Conservation (phyloP, 2,113 vertebrate species). For the Salvelinus sp. region DNA sequence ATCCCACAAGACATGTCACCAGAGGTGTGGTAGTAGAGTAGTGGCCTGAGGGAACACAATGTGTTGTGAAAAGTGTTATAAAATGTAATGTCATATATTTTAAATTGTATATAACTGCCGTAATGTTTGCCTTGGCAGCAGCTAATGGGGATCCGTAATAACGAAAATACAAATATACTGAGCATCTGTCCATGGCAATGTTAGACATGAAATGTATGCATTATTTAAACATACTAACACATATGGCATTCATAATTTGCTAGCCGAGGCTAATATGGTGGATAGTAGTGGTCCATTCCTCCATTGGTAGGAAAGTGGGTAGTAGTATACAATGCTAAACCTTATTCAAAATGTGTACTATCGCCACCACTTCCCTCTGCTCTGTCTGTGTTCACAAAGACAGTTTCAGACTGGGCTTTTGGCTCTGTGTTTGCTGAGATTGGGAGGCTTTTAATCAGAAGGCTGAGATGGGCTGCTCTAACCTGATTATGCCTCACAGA, state of each 20-base stretch:
- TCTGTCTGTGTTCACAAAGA: neutral
- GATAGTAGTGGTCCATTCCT: too few species aligned
- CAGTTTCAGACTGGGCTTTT: neutral
- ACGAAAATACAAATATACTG: too few species aligned
- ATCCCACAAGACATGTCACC: too few species aligned
- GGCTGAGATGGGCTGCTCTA: conserved; percentile 58
- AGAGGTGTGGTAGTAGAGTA: too few species aligned
- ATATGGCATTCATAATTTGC: too few species aligned
- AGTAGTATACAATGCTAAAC: conserved; percentile 45
- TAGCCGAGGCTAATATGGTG: too few species aligned
- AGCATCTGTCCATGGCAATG: neutral
- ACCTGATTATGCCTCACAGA: conserved; percentile 65
- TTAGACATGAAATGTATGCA: neutral
- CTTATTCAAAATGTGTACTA: conserved; percentile 56
- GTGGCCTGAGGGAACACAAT: too few species aligned
- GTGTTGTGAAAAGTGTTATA: too few species aligned
- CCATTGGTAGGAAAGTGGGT: neutral
- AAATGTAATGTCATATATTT: too few species aligned
- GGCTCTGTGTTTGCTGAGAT: conserved; percentile 8
- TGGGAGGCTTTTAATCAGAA: conserved; percentile 47
- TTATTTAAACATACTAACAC: conserved; percentile 36
- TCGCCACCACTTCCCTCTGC: neutral
- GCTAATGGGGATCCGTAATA: too few species aligned
- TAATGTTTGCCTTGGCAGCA: too few species aligned
- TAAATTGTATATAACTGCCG: too few species aligned